Evolutionary conservation across 2,113 vertebrate species (phyloP).

Genomic region (Fregata magnificens): DNA sequence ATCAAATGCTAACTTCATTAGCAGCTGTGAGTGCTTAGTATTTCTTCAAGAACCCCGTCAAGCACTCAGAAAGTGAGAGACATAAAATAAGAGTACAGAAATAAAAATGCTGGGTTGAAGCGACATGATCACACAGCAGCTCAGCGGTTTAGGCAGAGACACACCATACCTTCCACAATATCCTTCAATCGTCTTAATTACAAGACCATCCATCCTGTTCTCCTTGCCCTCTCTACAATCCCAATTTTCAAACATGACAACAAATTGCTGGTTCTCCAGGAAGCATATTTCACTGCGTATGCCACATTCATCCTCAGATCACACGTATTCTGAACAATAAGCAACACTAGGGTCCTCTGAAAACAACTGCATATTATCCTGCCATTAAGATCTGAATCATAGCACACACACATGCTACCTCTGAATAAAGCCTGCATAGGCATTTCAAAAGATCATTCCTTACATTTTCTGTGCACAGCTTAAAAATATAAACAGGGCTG

Average conservation of each 20-base stretch:
- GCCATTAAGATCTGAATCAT: background rate
- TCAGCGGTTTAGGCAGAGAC: background rate
- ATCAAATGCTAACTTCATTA: background rate
- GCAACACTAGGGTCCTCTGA: background rate
- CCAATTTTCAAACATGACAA: background rate
- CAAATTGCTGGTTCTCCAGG: background rate
- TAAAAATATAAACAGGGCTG: background rate
- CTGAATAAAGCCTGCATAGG: background rate
- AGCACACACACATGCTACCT: background rate
- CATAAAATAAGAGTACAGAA: background rate
- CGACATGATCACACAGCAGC: background rate
- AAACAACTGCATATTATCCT: background rate
- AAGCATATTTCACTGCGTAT: background rate
- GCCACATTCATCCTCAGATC: background rate
- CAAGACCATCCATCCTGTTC: background rate
- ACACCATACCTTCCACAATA: background rate
- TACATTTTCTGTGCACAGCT: background rate
- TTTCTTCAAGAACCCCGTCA: background rate
- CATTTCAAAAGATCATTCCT: background rate
- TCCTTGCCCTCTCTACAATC: background rate
- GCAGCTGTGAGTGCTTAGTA: background rate
- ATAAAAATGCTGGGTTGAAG: background rate
- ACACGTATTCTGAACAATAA: background rate
- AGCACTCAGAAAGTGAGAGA: background rate
- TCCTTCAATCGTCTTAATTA: background rate